A percentile compares a stretch with the other conserved stretches of the same genome.
Conservation (phyloP, 2,888 invertebrate genomes). For the Eupithecia inturbata region DNA sequence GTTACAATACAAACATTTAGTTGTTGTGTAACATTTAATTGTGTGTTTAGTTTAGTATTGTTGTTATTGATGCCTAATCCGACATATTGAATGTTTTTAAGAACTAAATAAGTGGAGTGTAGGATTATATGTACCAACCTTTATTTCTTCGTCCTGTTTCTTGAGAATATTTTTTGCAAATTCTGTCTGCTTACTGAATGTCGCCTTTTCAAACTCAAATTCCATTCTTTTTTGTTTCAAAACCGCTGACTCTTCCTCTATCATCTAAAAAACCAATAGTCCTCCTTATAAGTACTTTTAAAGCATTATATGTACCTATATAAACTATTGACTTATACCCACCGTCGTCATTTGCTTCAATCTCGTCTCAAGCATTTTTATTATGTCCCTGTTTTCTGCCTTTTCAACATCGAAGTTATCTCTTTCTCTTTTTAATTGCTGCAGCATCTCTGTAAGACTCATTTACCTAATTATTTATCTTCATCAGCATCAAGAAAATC, state of each 20-base stretch:
- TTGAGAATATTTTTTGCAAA: slow-evolving; percentile 83
- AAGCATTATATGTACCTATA: not conserved
- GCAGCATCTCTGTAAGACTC: slow-evolving; percentile 76
- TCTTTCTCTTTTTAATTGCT: slow-evolving; percentile 81
- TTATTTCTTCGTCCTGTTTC: slow-evolving; percentile 85
- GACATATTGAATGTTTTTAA: not conserved
- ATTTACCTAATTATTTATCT: not conserved
- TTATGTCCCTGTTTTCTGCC: slow-evolving; percentile 77
- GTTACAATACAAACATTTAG: not conserved
- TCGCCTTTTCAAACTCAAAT: slow-evolving; percentile 85
- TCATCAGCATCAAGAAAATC: not conserved
- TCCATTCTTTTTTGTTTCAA: slow-evolving; percentile 85
- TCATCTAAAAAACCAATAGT: slow-evolving; percentile 58
- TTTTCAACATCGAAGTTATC: slow-evolving; percentile 84
- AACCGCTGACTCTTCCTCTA: slow-evolving; percentile 73
- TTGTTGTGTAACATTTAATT: too few relatives aligned
- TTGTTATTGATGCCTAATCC: not conserved
- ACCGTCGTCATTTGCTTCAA: slow-evolving; percentile 84
- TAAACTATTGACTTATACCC: slow-evolving; percentile 41
- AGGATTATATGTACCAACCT: slow-evolving; percentile 64
- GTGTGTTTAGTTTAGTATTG: too few relatives aligned
- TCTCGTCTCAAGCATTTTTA: slow-evolving; percentile 83
- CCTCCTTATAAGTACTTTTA: too few relatives aligned
- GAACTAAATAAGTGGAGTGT: not conserved
- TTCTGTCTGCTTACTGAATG: slow-evolving; percentile 85